Conservation (phyloP, 2,113 vertebrate species). For the Hyaena hyaena region DNA sequence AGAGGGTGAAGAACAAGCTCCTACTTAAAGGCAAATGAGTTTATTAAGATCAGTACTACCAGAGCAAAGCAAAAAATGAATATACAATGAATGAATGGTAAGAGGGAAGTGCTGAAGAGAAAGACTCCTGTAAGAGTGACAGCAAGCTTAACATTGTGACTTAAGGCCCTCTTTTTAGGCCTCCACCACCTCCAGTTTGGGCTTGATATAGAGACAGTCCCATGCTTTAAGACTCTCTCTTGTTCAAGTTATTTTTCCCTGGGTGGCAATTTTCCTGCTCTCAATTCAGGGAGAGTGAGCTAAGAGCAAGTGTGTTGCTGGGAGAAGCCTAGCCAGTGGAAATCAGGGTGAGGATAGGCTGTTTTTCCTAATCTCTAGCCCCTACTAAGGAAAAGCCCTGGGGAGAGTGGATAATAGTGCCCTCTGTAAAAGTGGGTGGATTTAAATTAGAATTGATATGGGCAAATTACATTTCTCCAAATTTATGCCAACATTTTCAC, state of each 20-base stretch:
- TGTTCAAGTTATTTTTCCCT: constrained; percentile 66
- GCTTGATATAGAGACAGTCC: constrained; percentile 59
- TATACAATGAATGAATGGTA: constrained; percentile 44
- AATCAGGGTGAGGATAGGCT: constrained; percentile 8
- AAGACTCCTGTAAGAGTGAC: neutral
- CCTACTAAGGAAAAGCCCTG: neutral
- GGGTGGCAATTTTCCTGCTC: constrained; percentile 64
- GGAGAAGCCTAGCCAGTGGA: constrained; percentile 18
- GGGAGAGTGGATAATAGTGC: neutral
- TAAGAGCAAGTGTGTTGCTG: neutral
- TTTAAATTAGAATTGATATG: constrained; percentile 39
- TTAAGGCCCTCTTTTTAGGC: neutral
- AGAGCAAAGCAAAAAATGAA: constrained; percentile 7
- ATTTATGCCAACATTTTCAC: constrained; percentile 33
- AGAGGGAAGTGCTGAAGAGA: neutral
- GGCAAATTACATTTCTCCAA: neutral
- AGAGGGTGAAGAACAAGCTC: neutral
- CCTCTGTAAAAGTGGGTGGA: neutral
- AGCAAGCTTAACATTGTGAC: neutral
- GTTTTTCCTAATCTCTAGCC: neutral
- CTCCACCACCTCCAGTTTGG: neutral
- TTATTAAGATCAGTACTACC: neutral
- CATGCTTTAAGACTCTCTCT: constrained; percentile 2
- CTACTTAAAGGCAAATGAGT: constrained; percentile 6
- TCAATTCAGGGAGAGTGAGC: constrained; percentile 50